Evolutionary conservation across 2,113 vertebrate species (phyloP).

Genomic region (Albula goreensis): DNA sequence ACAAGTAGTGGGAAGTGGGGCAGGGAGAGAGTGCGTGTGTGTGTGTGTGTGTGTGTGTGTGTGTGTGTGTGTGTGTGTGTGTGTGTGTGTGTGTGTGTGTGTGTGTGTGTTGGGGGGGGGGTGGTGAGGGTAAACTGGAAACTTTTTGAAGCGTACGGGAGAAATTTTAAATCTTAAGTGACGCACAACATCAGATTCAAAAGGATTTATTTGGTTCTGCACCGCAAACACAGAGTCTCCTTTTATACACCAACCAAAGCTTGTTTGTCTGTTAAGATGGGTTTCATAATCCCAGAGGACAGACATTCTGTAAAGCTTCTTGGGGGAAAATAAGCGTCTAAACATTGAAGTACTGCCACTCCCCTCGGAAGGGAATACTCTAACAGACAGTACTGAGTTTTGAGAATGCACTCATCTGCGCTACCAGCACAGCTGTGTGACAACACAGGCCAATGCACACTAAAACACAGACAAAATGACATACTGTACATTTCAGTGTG

Average conservation of each 20-base stretch:
- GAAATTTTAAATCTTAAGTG: conserved; percentile 59
- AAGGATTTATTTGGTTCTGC: conserved; percentile 62
- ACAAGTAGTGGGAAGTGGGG: conserved; percentile 17
- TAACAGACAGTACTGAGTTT: background rate
- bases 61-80: too few species aligned
- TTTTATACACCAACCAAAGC: conserved; percentile 56
- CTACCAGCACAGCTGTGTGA: background rate
- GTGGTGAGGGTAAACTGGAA: conserved; percentile 33
- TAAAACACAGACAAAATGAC: background rate
- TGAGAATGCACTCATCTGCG: background rate
- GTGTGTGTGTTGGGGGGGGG: background rate
- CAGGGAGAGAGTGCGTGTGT: background rate
- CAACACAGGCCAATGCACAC: background rate
- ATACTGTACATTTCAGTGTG: background rate
- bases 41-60: too few species aligned
- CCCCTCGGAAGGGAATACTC: background rate
- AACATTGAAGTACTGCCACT: background rate
- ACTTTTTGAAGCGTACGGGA: conserved; percentile 42
- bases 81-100: too few species aligned
- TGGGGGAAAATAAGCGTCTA: background rate
- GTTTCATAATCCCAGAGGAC: conserved; percentile 48
- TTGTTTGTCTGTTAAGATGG: conserved; percentile 59
- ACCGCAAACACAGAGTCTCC: conserved; percentile 44
- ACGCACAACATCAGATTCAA: conserved; percentile 59
- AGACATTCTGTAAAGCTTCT: conserved; percentile 19